Base-by-base conservation (phyloP, 2,888 invertebrate genomes). In the Crepidodera aurea region DNA sequence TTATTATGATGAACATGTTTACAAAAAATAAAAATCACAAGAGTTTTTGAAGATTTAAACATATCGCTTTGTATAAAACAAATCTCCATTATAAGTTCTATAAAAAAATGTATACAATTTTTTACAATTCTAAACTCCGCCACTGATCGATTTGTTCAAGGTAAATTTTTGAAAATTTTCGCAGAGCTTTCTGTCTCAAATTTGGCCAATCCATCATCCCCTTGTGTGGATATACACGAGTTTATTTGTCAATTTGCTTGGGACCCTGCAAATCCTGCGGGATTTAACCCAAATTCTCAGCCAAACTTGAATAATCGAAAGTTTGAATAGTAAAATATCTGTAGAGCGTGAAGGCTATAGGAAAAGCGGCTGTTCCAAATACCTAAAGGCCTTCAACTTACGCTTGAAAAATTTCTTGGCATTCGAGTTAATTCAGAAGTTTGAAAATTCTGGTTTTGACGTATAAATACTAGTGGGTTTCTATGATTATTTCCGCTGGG, bases 171-270 rank as follows among this genome's bases (percentile, higher is more conserved):
- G 22, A 22, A 22, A 6, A 22, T 6, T 6, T 22, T 6, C 22
- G 6, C 22, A 4, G 3, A 4, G 3, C 22, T 32, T 32, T 32
- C 10, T 32, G 29, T 34, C 29, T 5, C 29, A 44, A 42, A 32
- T 55, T 27, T 32, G 29, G 18, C 27, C 55, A 46, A 56, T 56
- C 34, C 16, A 56, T 56, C 55, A 56, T 56, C 44, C 37, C 13
- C 32, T 56, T 27, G 8, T 56, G 32, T 15, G 37, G 32, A 56
- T 46, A 46, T 46, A 46, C 22, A 16, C 55, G 32, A 56, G 25
- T 55, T 55, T 55, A 44, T 55, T 55, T 46, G 55, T 56, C 37
- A 56, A 37, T 46, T 46, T 46, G 46, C 16, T 34, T 37, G 56
- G 29, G 15, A 19, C 34, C 12, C 39, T 25, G 19, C 13, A 25